Base-by-base conservation (phyloP, 2,113 vertebrate species). In the Grus americana region DNA sequence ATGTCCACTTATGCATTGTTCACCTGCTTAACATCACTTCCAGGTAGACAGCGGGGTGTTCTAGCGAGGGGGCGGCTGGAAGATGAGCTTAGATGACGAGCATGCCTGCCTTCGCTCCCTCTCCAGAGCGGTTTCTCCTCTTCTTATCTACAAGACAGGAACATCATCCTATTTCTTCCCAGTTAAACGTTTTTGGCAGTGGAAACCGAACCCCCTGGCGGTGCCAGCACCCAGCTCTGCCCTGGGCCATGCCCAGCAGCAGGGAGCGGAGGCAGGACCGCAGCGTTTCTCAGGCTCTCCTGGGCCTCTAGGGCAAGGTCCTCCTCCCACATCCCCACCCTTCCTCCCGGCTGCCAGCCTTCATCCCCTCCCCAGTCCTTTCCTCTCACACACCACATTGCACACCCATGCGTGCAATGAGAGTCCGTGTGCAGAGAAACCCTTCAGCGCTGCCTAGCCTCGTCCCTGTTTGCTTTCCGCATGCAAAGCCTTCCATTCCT, bases 361-460 rank as follows among this genome's bases (percentile, higher is more conserved):
- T 72, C 75, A 20, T 19, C 27, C 38, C 9, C 38, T 38, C 38
- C 38, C 38, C 38, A 5, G 29, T 11, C 42, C 47, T 57, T 32
- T 26, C 54, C 47, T 44, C 24, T 24, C 0, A 29, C 22, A 10
- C 9, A 7, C 47, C 23, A 5, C 18, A 15, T 1, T 0, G 6
- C 10, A 7, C 38, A 52, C 24, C 24, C 50, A 11, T 12, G 11
- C 26, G 6, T 15, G 44, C 22, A 3, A 11, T 3, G 52, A 49
- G 22, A 20, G 13, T 2, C 70, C 38, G 27, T 5, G 11, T 12
- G 29, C 47, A 70, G 12, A 85, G 55, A 90, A 81, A 49, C 30
- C 30, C 36, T 57, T 40, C 59, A 32, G 67, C 46, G 3, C 4
- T 16, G 50, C 3, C 0, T 5, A n/a, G 59, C 23, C 21, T 49